A percentile compares a stretch with the other conserved stretches of the same genome.
Conservation (phyloP, 1,140 invertebrate genomes). For the Papilio glaucus region DNA sequence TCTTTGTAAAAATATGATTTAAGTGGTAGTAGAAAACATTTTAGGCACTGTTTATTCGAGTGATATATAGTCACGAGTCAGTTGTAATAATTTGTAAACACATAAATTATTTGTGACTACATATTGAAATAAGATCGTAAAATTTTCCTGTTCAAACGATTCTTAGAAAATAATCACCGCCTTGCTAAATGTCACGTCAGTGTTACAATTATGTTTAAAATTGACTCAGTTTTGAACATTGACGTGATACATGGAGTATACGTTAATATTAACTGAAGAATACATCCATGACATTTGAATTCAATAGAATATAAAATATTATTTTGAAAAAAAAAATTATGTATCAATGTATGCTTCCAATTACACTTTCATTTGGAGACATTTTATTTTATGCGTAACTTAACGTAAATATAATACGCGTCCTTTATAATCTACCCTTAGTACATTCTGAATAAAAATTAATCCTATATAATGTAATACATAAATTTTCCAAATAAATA, state of each 20-base stretch:
- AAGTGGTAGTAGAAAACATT: too few species aligned
- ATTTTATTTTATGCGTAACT: too few species aligned
- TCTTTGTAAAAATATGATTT: too few species aligned
- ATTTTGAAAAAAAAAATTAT: not conserved
- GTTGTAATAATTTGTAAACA: not conserved
- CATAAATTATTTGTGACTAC: not conserved
- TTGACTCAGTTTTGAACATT: not conserved
- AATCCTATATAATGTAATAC: too few species aligned
- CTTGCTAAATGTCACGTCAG: not conserved
- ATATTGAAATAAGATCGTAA: not conserved
- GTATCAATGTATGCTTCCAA: too few species aligned
- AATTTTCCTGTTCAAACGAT: constrained; percentile 16
- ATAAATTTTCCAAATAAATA: constrained; percentile 2
- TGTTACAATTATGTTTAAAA: not conserved
- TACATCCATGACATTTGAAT: not conserved
- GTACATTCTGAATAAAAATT: not conserved
- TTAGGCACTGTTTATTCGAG: too few species aligned
- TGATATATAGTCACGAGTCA: too few species aligned
- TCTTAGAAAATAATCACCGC: not conserved
- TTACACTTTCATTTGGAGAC: too few species aligned
- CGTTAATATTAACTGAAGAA: not conserved
- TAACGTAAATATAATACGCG: too few species aligned
- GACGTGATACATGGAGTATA: too few species aligned
- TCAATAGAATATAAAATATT: not conserved
- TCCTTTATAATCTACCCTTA: not conserved